Evolutionary conservation across 2,113 vertebrate genomes (phyloP).

Genomic region (Pyxicephalus adspersus): DNA sequence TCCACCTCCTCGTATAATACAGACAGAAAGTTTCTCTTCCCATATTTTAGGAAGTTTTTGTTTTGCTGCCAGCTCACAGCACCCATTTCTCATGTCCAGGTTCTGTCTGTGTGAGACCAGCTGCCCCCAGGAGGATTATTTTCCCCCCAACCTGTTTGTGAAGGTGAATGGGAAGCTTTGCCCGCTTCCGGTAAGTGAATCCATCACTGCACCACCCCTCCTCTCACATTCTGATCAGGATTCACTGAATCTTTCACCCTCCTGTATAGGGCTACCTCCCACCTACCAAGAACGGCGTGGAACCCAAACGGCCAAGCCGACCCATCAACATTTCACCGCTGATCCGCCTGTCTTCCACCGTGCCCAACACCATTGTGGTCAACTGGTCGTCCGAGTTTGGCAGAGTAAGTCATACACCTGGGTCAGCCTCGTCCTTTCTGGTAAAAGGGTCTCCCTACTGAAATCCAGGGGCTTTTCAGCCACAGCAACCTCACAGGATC

Average conservation of each 20-base stretch:
- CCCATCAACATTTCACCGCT: slow-evolving; percentile 75
- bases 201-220: neutral
- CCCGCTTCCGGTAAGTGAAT: slow-evolving; percentile 72
- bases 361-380: slow-evolving; percentile 73
- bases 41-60: too few relatives aligned
- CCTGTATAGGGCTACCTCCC: slow-evolving; percentile 75
- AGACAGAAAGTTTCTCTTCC: too few relatives aligned
- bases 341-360: slow-evolving; percentile 71
- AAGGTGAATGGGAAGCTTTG: slow-evolving; percentile 80
- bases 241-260: neutral
- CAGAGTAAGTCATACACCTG: slow-evolving; percentile 65
- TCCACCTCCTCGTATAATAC: too few relatives aligned
- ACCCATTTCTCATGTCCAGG: slow-evolving; percentile 59
- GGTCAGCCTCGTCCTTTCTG: neutral
- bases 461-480: too few relatives aligned
- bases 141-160: slow-evolving; percentile 78
- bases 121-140: slow-evolving; percentile 79
- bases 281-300: slow-evolving; percentile 73
- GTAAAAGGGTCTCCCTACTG: neutral
- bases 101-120: slow-evolving; percentile 81
- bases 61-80: too few relatives aligned
- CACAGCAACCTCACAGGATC: too few relatives aligned
- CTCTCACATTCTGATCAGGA: neutral
- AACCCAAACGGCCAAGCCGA: slow-evolving; percentile 74
- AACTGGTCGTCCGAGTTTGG: slow-evolving; percentile 79